Percentiles rank a stretch among this genome's conserved stretches.
phyloP scores from a whole-genome alignment of 2,113 vertebrate species.

The Phaetusa simplex region DNA sequence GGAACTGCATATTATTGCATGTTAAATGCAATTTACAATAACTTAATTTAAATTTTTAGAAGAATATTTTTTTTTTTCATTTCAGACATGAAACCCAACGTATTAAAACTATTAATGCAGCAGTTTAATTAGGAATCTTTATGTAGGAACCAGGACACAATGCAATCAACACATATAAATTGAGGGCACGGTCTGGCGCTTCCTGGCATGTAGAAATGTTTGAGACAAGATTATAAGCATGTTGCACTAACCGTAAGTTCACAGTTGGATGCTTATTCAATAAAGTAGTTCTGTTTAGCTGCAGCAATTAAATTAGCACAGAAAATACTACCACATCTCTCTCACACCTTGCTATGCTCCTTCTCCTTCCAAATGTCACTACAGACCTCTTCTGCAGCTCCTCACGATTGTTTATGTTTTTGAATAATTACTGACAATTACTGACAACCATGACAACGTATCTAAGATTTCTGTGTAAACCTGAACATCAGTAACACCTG shows the following conservation, averaged over 20 bases:
- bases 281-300: neutral
- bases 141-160: neutral
- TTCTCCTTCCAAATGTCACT: neutral
- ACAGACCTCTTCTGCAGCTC: neutral
- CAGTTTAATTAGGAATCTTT: neutral
- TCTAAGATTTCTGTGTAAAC: neutral
- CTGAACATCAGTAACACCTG: neutral
- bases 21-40: neutral
- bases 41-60: neutral
- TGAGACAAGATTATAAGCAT: neutral
- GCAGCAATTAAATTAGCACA: neutral
- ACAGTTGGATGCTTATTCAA: constrained; percentile 1
- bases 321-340: neutral
- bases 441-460: neutral
- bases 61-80: neutral
- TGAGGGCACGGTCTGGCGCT: neutral
- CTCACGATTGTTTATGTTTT: neutral
- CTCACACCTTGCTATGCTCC: neutral
- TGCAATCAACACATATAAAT: neutral
- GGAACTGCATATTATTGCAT: neutral
- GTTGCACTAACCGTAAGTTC: neutral
- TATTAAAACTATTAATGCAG: neutral
- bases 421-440: neutral
- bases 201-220: neutral
- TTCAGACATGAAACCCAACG: neutral